A percentile compares a stretch with the other conserved stretches of the same genome.
phyloP scores from a whole-genome alignment of 2,113 vertebrate species.

The Cavia aperea region DNA sequence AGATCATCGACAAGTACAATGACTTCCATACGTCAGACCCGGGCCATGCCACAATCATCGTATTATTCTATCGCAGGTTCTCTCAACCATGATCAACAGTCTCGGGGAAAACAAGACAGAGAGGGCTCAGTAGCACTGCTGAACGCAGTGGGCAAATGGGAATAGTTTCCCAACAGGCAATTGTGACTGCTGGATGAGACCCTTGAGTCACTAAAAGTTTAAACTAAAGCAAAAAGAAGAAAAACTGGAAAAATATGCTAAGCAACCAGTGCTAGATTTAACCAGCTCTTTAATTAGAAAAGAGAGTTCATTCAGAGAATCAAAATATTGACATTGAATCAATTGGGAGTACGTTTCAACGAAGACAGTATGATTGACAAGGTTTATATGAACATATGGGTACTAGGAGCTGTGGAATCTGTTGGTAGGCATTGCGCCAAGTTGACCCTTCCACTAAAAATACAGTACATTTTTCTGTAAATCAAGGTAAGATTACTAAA shows the following conservation, averaged over 20 bases:
- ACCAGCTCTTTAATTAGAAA: background rate
- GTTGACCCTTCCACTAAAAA: background rate
- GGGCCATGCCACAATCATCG: background rate
- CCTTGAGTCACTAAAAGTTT: background rate
- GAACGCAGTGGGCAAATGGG: background rate
- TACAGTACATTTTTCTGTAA: background rate
- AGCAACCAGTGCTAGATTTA: background rate
- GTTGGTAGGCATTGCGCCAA: background rate
- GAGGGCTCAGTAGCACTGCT: background rate
- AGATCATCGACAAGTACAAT: background rate
- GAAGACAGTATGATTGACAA: background rate
- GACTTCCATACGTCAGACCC: background rate
- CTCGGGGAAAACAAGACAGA: background rate
- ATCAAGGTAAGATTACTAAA: conserved; percentile 10
- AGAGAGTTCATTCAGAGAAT: background rate
- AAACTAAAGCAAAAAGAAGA: background rate
- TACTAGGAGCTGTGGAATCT: background rate
- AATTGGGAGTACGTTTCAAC: background rate
- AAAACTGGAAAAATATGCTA: conserved; percentile 3
- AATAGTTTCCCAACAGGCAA: background rate
- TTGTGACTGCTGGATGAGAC: background rate
- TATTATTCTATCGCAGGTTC: background rate
- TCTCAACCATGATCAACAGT: background rate
- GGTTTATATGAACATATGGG: background rate
- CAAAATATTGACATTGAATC: background rate